phyloP scores from a whole-genome alignment of 2,797 vertebrate species.

The Rhadinocentrus ornatus region DNA sequence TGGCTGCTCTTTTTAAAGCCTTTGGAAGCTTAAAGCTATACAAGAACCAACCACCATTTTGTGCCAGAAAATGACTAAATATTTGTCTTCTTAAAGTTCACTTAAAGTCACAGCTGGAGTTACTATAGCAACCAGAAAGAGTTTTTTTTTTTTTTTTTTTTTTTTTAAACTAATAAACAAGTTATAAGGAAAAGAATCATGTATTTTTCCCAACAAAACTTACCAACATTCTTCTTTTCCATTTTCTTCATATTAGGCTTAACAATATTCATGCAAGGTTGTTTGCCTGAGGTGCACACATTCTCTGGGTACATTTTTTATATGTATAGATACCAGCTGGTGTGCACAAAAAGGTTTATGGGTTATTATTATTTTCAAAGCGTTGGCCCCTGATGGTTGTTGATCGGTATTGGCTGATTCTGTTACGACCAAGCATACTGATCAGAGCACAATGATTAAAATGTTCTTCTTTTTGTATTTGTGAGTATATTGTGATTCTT shows the following conservation, averaged over 20 bases:
- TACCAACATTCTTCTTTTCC: background rate
- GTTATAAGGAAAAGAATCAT: background rate
- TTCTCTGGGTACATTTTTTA: background rate
- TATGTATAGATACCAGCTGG: background rate
- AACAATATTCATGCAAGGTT: background rate
- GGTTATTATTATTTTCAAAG: background rate
- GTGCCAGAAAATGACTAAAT: too few species aligned
- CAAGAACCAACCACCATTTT: too few species aligned
- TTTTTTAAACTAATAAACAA: background rate
- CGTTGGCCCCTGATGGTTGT: background rate
- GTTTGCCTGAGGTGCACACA: background rate
- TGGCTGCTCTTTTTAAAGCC: too few species aligned
- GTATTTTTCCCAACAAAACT: background rate
- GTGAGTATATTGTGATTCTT: background rate
- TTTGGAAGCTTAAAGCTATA: too few species aligned
- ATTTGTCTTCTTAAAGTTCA: too few species aligned
- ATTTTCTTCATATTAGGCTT: background rate
- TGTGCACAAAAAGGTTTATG: background rate
- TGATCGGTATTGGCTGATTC: too few species aligned
- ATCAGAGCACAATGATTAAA: background rate
- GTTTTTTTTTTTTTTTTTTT: too few species aligned
- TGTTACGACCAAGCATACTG: background rate
- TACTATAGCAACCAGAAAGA: too few species aligned
- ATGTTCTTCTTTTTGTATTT: background rate
- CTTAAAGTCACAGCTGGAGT: too few species aligned